A percentile compares a stretch with the other conserved stretches of the same genome.
phyloP scores from a whole-genome alignment of 2,797 vertebrate species.

The Dermochelys coriacea region DNA sequence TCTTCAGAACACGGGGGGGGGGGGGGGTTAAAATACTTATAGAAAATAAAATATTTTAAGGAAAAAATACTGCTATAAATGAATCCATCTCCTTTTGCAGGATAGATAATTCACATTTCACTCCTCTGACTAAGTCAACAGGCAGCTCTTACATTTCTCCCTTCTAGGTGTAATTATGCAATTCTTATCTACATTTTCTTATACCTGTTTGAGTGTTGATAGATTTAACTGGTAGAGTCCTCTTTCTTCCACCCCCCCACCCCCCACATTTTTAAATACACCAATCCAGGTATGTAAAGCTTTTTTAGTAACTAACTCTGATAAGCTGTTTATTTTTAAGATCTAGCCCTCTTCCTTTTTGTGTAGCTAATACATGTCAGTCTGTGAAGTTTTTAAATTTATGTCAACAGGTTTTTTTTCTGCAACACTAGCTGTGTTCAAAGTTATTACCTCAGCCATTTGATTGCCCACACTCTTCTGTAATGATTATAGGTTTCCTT shows the following conservation, averaged over 20 bases:
- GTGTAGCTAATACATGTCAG: rapidly evolving
- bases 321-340: neutral
- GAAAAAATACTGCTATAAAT: neutral
- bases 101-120: neutral
- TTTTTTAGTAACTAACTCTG: neutral
- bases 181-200: neutral
- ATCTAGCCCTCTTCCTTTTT: neutral
- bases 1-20: rapidly evolving
- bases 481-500: neutral
- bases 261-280: neutral
- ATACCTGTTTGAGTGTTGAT: no score
- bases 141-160: neutral
- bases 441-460: neutral
- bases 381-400: neutral
- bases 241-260: no score
- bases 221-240: no score
- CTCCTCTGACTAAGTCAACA: neutral
- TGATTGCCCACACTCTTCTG: rapidly evolving
- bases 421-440: neutral
- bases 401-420: neutral
- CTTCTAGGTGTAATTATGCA: neutral
- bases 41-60: neutral
- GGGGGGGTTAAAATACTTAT: neutral
- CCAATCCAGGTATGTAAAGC: neutral
- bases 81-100: neutral